A percentile compares a stretch with the other conserved stretches of the same genome.
phyloP scores from a whole-genome alignment of 2,797 vertebrate genomes.

The Gymnoscopelus microlampas region DNA sequence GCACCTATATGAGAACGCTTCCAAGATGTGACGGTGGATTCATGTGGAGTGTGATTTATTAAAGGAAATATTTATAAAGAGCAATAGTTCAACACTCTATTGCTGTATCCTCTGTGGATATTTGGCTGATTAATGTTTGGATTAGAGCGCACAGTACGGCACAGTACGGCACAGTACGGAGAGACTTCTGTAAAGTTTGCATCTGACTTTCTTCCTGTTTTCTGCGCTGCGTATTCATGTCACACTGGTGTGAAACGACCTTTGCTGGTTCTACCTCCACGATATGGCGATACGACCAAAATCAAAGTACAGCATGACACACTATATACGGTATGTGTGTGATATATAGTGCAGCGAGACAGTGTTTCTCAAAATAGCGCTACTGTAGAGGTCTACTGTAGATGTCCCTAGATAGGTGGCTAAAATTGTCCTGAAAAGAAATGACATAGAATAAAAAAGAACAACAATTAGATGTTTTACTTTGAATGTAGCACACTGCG shows the following conservation, averaged over 20 bases:
- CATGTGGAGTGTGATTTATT: not conserved
- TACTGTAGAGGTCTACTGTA: too few species aligned
- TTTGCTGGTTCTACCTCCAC: not conserved
- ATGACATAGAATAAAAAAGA: not conserved
- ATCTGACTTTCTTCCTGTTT: conserved; percentile 5
- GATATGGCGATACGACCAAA: not conserved
- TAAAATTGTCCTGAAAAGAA: too few species aligned
- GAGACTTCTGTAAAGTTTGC: not conserved
- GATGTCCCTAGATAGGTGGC: too few species aligned
- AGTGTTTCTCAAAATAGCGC: not conserved
- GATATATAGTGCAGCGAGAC: not conserved
- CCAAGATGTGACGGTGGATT: conserved; percentile 3
- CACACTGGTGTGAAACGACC: conserved; percentile 9
- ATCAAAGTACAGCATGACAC: not conserved
- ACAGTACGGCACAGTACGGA: too few species aligned
- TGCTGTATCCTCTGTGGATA: not conserved
- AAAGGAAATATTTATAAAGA: not conserved
- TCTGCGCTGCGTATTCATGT: conserved; percentile 19
- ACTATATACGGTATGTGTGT: not conserved
- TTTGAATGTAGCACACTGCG: not conserved
- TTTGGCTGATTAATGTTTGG: too few species aligned
- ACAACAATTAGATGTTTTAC: not conserved
- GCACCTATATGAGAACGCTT: not conserved
- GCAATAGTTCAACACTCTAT: not conserved
- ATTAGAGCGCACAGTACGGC: too few species aligned